These are phyloP conservation scores for Morone saxatilis DNA, from an alignment of 2,113 vertebrate genomes.

Conservation along the genomic window DNA sequence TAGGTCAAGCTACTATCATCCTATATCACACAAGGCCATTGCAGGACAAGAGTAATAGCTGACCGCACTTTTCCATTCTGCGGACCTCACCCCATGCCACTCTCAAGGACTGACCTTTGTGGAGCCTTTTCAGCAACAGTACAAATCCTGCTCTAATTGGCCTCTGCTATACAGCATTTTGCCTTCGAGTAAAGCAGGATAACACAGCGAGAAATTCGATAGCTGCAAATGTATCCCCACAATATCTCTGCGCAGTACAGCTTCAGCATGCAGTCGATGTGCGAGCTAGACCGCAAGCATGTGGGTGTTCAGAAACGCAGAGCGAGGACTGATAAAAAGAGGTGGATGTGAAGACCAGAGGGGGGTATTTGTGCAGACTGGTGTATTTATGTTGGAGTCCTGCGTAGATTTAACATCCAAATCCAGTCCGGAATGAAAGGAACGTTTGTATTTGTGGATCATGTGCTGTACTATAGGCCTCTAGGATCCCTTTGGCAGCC, in stretches of 20 bases:
- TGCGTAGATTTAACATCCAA: constrained; percentile 9
- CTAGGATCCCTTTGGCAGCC: background rate
- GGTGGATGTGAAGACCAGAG: background rate
- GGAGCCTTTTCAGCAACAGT: constrained; percentile 40
- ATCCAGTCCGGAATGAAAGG: constrained; percentile 7
- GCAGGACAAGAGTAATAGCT: constrained; percentile 67
- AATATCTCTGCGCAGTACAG: constrained; percentile 14
- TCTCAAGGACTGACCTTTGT: constrained; percentile 73
- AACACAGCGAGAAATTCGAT: constrained; percentile 27
- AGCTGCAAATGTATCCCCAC: constrained; percentile 22
- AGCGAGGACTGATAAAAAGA: constrained; percentile 9
- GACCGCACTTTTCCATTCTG: constrained; percentile 55
- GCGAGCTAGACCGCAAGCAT: background rate
- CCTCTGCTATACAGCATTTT: constrained; percentile 39
- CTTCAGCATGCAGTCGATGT: background rate
- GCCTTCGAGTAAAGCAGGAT: constrained; percentile 27
- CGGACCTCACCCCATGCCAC: constrained; percentile 51
- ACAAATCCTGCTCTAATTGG: constrained; percentile 73
- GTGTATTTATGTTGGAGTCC: constrained; percentile 9
- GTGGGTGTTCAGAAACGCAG: constrained; percentile 5
- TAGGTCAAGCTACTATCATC: constrained; percentile 56
- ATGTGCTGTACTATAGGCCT: background rate
- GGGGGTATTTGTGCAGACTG: background rate
- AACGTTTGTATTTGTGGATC: constrained; percentile 10
- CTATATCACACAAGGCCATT: constrained; percentile 70